phyloP scores from a whole-genome alignment of 1,140 invertebrate species.

The Bathynomus jamesi region DNA sequence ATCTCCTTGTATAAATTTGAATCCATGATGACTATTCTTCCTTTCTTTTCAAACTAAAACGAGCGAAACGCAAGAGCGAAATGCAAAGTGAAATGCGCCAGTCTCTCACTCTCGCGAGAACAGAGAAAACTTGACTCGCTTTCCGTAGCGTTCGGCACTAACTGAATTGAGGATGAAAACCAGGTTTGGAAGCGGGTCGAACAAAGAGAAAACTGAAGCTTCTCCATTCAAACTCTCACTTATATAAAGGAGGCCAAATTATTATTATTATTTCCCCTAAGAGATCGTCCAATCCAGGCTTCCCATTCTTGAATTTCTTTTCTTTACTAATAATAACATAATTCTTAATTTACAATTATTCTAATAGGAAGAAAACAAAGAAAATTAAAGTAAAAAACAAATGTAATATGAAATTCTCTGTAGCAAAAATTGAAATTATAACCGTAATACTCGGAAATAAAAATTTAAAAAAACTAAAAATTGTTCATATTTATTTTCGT shows the following conservation, averaged over 20 bases:
- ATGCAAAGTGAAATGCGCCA: not conserved
- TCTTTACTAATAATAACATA: too few relatives aligned
- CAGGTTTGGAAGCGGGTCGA: not conserved
- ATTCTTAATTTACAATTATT: too few relatives aligned
- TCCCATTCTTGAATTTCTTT: too few relatives aligned
- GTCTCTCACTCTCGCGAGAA: not conserved
- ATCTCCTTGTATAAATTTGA: constrained; percentile 30
- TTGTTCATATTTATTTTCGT: too few relatives aligned
- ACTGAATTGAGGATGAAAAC: not conserved
- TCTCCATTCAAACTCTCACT: not conserved
- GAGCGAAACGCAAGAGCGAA: not conserved
- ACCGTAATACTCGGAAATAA: too few relatives aligned
- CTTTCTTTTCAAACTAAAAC: not conserved
- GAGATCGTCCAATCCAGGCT: too few relatives aligned
- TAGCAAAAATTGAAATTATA: too few relatives aligned
- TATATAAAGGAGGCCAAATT: not conserved
- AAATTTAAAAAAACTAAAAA: too few relatives aligned
- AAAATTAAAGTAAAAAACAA: too few relatives aligned
- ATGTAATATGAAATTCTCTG: too few relatives aligned
- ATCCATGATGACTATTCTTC: constrained; percentile 8
- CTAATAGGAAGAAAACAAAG: too few relatives aligned
- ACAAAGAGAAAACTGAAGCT: not conserved
- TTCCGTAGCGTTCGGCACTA: not conserved
- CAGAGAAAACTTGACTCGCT: not conserved
- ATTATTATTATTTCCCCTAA: too few relatives aligned